Conservation (phyloP, 2,113 vertebrate species). For the Otis tarda region DNA sequence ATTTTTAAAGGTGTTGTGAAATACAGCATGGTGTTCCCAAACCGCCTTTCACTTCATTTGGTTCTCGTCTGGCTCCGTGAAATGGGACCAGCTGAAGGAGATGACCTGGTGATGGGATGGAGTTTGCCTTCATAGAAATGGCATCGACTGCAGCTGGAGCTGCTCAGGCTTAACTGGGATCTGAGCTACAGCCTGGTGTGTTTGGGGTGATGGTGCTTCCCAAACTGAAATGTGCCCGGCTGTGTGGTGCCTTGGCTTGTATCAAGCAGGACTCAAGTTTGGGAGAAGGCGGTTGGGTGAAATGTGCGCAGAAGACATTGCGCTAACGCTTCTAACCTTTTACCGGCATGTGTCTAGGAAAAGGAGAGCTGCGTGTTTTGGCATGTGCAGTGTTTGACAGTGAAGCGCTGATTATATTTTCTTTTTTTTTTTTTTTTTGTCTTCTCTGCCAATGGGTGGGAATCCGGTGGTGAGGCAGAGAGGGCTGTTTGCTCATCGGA, state of each 20-base stretch:
- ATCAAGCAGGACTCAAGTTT: fast-evolving
- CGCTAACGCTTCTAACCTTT: background rate
- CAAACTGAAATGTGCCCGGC: fast-evolving
- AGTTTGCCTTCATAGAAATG: background rate
- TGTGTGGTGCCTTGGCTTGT: fast-evolving
- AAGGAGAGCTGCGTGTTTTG: background rate
- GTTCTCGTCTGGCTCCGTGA: background rate
- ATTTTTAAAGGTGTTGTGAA: background rate
- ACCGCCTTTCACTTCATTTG: background rate
- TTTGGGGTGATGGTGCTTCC: background rate
- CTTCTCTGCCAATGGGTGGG: background rate
- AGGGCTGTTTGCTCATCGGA: background rate
- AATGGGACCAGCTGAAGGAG: background rate
- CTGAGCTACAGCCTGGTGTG: background rate
- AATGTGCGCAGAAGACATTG: background rate
- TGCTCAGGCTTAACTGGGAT: background rate
- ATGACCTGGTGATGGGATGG: fast-evolving
- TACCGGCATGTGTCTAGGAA: background rate
- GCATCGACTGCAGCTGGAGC: background rate
- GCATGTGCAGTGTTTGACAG: background rate
- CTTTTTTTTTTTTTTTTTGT: background rate
- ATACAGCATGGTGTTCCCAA: background rate
- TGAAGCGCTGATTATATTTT: background rate
- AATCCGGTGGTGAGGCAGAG: background rate
- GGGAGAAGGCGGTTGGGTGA: background rate